These are phyloP conservation scores for Columba guinea DNA, from an alignment of 2,797 vertebrate species.

Conservation along the genomic window DNA sequence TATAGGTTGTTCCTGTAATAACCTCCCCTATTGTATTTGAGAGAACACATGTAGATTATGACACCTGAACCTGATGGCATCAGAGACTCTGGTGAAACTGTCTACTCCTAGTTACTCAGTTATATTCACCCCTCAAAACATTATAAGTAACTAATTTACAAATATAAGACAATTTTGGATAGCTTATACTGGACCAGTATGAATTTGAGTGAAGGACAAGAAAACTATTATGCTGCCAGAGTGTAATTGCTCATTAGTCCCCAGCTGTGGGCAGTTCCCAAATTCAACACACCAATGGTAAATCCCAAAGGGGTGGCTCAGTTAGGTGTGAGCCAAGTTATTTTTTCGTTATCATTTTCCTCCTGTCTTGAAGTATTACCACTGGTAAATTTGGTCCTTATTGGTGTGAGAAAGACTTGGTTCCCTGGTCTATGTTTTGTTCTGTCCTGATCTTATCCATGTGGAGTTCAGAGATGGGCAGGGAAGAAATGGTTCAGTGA, in stretches of 20 bases:
- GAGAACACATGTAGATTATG: background rate
- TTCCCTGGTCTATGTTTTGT: background rate
- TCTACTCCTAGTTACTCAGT: background rate
- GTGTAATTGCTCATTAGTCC: background rate
- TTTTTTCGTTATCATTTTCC: background rate
- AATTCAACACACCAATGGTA: background rate
- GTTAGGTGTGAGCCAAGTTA: background rate
- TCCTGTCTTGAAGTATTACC: background rate
- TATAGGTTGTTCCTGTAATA: background rate
- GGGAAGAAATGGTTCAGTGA: background rate
- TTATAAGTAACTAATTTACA: background rate
- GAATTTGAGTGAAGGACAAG: background rate
- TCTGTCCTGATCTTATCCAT: background rate
- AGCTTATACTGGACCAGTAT: background rate
- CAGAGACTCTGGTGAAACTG: background rate
- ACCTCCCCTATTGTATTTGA: background rate
- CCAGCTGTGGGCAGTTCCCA: background rate
- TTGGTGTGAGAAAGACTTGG: background rate
- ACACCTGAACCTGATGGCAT: background rate
- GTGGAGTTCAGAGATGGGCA: background rate
- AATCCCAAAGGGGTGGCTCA: background rate
- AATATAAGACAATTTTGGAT: background rate
- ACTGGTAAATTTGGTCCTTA: background rate
- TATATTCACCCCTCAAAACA: background rate
- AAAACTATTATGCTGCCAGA: background rate